phyloP scores from a whole-genome alignment of 1,140 invertebrate species.

The Nasonia giraulti region DNA sequence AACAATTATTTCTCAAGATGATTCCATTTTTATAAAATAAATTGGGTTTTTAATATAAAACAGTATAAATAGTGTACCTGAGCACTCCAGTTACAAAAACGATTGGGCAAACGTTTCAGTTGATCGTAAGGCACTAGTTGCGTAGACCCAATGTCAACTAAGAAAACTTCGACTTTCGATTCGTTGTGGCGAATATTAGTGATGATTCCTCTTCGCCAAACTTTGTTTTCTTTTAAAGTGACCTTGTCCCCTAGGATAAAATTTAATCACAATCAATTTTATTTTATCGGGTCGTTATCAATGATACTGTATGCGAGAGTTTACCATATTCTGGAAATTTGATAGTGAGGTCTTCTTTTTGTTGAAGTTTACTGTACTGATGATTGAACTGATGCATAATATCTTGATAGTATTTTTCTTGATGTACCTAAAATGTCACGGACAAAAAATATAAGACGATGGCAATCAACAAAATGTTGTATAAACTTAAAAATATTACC shows the following conservation, averaged over 20 bases:
- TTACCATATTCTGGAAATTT: constrained; percentile 35
- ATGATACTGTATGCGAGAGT: not conserved
- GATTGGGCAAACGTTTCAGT: constrained; percentile 62
- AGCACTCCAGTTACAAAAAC: constrained; percentile 50
- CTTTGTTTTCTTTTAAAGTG: constrained; percentile 64
- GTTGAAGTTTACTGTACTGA: constrained; percentile 47
- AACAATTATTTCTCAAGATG: not conserved
- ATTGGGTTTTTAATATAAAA: not conserved
- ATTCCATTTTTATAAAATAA: not conserved
- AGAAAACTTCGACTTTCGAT: constrained; percentile 68
- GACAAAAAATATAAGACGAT: not conserved
- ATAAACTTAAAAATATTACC: not conserved
- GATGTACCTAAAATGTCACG: not conserved
- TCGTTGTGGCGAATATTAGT: constrained; percentile 61
- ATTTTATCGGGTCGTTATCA: not conserved
- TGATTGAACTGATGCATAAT: constrained; percentile 19
- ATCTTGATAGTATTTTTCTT: constrained; percentile 23
- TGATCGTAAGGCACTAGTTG: constrained; percentile 59
- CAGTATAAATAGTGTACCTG: constrained; percentile 60
- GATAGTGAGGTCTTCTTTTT: not conserved
- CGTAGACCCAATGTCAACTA: constrained; percentile 74
- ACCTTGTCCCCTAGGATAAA: constrained; percentile 70
- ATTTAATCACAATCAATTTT: not conserved
- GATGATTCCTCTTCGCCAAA: constrained; percentile 72
- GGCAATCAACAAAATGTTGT: not conserved